Conservation (phyloP, 2,888 invertebrate genomes). For the Ferdinandea cuprea region DNA sequence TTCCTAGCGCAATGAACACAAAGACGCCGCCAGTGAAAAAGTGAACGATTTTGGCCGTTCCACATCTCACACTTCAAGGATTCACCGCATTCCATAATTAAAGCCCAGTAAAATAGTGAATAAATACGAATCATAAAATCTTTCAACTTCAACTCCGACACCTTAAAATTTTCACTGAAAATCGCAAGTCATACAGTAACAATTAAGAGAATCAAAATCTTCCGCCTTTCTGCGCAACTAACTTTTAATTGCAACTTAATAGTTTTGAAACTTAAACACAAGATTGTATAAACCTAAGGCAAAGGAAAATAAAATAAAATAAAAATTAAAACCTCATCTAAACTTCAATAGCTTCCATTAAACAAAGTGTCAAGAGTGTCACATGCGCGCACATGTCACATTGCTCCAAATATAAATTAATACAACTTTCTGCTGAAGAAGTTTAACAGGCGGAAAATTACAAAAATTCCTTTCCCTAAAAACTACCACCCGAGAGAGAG, state of each 20-base stretch:
- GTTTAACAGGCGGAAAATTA: slow-evolving; percentile 75
- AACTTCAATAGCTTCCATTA: slow-evolving; percentile 69
- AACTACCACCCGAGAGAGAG: slow-evolving; percentile 49
- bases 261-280: slow-evolving; percentile 37
- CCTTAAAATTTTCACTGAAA: neutral
- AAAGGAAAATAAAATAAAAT: too few species aligned
- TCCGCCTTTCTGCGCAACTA: slow-evolving; percentile 23
- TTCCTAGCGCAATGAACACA: too few species aligned
- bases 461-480: slow-evolving; percentile 68
- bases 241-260: slow-evolving; percentile 64
- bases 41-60: too few species aligned
- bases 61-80: too few species aligned
- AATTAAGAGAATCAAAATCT: neutral
- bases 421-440: slow-evolving; percentile 69
- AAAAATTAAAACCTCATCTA: slow-evolving; percentile 18
- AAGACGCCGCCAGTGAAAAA: too few species aligned
- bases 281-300: neutral
- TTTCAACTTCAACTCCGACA: too few species aligned
- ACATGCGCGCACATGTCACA: slow-evolving; percentile 74
- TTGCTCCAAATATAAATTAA: slow-evolving; percentile 66
- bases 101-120: too few species aligned
- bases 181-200: slow-evolving; percentile 2
- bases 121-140: too few species aligned
- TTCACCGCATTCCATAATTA: too few species aligned
- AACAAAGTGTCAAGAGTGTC: slow-evolving; percentile 71